Base-by-base conservation (phyloP, 2,113 vertebrate species). In the Melanocharis versteri region DNA sequence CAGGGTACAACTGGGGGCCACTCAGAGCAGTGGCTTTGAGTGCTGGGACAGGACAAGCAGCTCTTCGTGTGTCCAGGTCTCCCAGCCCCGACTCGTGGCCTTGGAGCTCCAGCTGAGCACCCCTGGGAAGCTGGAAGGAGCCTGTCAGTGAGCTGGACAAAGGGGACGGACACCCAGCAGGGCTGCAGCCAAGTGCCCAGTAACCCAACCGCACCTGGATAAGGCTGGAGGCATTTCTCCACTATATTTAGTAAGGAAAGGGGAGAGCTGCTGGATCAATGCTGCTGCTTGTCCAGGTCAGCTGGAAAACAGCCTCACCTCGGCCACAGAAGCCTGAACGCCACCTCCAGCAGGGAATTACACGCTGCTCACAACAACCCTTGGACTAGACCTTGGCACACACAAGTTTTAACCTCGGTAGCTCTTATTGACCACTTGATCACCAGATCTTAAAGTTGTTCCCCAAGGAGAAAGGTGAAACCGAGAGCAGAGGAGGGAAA, bases 161-260 rank as follows among this genome's bases (percentile, higher is more conserved):
- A 65, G 88, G 40, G 68, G 28, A 40, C 1, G 0, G n/a, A 14
- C 15, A 37, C 3, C 10, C n/a, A 65, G 84, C 54, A 60, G 81
- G 70, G 72, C 66, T n/a, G 42, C 5, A 23, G 89, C 78, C 71
- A 23, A 44, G 30, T 3, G 54, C 45, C 17, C 1, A 0, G 90
- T 78, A 72, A 92, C 81, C 73, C 95, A 94, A 56, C 73, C 5
- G 13, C 76, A 94, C 62, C 92, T 93, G 91, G 61, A 37, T 12
- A 39, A 40, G 45, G n/a, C 87, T 17, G 20, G 82, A 21, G 54
- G 91, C 90, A 86, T 44, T 65, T 70, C 93, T 69, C 44, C 4
- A 23, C 87, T 94, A 93, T 80, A 84, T 95, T 95, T 94, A 95
- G 95, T 31, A 60, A 65, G 73, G 83, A 88, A 78, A 93, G 66